Evolutionary conservation across 2,113 vertebrate species (phyloP).

Genomic region (Chaetops frenatus): DNA sequence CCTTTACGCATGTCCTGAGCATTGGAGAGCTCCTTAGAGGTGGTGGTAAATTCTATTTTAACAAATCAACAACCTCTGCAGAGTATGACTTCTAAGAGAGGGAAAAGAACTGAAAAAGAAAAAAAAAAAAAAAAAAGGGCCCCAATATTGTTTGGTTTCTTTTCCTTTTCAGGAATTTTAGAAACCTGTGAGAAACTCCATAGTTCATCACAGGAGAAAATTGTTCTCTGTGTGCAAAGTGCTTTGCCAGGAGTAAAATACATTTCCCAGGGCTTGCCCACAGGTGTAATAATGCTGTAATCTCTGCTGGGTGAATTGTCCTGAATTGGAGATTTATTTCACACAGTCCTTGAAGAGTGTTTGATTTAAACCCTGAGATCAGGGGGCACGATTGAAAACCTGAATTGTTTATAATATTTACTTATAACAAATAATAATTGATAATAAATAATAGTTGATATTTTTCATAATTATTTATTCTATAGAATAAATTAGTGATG

Average conservation of each 20-base stretch:
- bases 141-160: accelerated
- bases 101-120: neutral
- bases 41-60: neutral
- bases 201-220: neutral
- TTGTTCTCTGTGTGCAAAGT: neutral
- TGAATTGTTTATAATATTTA: no score
- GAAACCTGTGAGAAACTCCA: neutral
- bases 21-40: neutral
- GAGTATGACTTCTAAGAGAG: neutral
- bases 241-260: neutral
- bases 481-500: no score
- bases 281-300: neutral
- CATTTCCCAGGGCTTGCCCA: neutral
- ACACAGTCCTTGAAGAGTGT: neutral
- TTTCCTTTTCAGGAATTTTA: neutral
- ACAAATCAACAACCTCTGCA: neutral
- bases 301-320: neutral
- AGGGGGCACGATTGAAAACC: neutral
- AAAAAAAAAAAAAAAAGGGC: accelerated
- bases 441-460: no score
- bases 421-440: no score
- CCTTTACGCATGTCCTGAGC: neutral
- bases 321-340: neutral
- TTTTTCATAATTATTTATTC: no score
- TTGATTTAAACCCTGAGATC: neutral